Evolutionary conservation across 2,888 invertebrate species (phyloP), one percentile per base, ranked within the genome.

Genomic region (Harpagoxenus sublaevis): DNA sequence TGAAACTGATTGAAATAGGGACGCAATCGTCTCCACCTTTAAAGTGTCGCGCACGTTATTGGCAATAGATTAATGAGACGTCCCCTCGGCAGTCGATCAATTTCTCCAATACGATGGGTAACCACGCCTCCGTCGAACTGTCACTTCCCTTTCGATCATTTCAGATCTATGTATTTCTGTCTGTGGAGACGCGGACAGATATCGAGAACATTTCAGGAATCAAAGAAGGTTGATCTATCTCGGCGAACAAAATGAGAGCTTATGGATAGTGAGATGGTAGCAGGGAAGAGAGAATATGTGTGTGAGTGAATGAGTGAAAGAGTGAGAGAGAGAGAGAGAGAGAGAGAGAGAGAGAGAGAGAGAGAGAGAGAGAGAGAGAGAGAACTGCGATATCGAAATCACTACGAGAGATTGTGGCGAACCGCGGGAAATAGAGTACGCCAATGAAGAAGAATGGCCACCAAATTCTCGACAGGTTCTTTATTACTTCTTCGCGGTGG

Each of bases 401-500:
- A 88, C 83, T 82, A 82, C 81, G 85, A 75, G 87, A 90, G 90
- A 89, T 90, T 89, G 91, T 86, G 90, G 87, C 60, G 84, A 87
- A 87, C 90, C 89, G 84, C 87, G 90, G 91, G 88, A 91, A 90
- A 91, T 91, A 87, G 91, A 91, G 89, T 90, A 89, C 90, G 87
- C 87, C 91, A 91, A 91, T 91, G 91, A 91, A 91, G 90, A 91
- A 89, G 89, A 91, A 91, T 91, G 88, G 90, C 90, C 91, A 82
- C 91, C 88, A 85, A 91, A 91, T 91, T 91, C 89, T 57, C 87
- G 91, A 91, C 91, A 91, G 91, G 88, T 90, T 91, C 91, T 91
- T 91, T 91, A 91, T 91, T 91, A 91, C 90, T 88, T 89, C 88
- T 86, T 87, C 85, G 83, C 87, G 66, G 51, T 57, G 60, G 81